Base-by-base conservation (phyloP, 2,113 vertebrate genomes). In the Haplochromis burtoni region DNA sequence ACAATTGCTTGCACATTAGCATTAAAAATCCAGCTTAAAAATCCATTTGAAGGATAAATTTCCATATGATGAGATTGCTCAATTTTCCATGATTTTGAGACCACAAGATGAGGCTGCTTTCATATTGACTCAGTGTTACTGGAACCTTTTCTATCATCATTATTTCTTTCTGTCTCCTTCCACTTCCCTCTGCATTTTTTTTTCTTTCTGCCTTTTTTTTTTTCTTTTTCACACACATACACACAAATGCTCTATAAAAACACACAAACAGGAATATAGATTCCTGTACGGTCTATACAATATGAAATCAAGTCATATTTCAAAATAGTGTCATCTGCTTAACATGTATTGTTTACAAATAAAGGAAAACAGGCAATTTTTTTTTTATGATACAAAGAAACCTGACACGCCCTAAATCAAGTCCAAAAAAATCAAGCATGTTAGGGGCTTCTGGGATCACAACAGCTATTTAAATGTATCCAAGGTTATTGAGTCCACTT, bases 241-340 rank as follows among this genome's bases (percentile, higher is more conserved):
- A 88, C 93, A 92, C 87, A 85, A 91, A 92, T 93, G 92, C 89
- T 89, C 94, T 95, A 95, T 94, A 96, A 96, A 96, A 96, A 94
- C 92, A 94, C 94, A 95, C 89, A 92, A 95, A 91, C 94, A 95
- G 94, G 94, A 96, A 95, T 93, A 83, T 54, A 82, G 90, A 91
- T 94, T 91, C 95, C 95, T 88, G 92, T 93, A 95, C 93, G 93
- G 93, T 91, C 94, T 95, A 91, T 95, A 96, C 95, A 95, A 95
- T 96, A 96, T 94, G 94, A 96, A 96, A 95, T 95, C 93, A 94
- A 95, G 94, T 95, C 94, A 95, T 95, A 95, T 95, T 95, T 96
- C 91, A 96, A 96, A 96, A 96, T 96, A 96, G 95, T 95, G 91
- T 94, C 93, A 95, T 96, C 95, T 95, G 94, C 93, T 95, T 93